Evolutionary conservation across 2,113 vertebrate species (phyloP), one percentile per base, ranked within the genome.

Genomic region (Megaptera novaeangliae): DNA sequence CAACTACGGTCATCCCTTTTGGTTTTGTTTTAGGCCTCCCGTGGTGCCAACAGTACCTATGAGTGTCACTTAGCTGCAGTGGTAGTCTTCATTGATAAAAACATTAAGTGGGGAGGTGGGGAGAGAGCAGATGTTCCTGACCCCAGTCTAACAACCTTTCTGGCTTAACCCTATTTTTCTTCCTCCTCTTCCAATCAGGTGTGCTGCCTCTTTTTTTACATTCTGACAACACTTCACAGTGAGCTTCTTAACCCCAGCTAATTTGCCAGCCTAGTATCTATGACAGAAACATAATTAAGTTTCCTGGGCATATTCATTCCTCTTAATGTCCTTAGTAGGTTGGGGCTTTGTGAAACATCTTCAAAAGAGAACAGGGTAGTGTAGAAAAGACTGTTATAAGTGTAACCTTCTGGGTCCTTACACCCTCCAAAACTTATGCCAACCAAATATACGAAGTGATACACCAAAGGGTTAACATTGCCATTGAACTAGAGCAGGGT

Each of bases 251-350:
- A 57, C 39, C 68, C 41, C 29, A 49, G 41, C 52, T 74, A n/a
- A 49, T 72, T 46, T 92, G 25, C 77, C 66, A 92, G 52, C 12
- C 29, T 69, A n/a, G 36, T 83, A 44, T 96, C 88, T 44, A 31
- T 81, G 46, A 95, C 41, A 92, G 71, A 96, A 94, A 85, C 52
- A 75, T 80, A 88, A 75, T 88, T 86, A 75, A 89, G 49, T 74
- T 94, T 93, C 69, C 74, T 66, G 8, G 20, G 20, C 55, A 74
- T 81, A 41, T 69, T 69, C 83, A 90, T 66, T 92, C 14, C 31
- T 80, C 71, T 64, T 84, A 86, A 77, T 84, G 20, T 77, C 44
- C 85, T 93, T 52, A 93, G 25, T 36, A 82, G 66, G 18, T 57
- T 88, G 44, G 21, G 15, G 25, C 57, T 93, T 93, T 96, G 61